A percentile compares a stretch with the other conserved stretches of the same genome.
phyloP scores from a whole-genome alignment of 2,797 vertebrate genomes.

The Sebastes kiyomatsui region DNA sequence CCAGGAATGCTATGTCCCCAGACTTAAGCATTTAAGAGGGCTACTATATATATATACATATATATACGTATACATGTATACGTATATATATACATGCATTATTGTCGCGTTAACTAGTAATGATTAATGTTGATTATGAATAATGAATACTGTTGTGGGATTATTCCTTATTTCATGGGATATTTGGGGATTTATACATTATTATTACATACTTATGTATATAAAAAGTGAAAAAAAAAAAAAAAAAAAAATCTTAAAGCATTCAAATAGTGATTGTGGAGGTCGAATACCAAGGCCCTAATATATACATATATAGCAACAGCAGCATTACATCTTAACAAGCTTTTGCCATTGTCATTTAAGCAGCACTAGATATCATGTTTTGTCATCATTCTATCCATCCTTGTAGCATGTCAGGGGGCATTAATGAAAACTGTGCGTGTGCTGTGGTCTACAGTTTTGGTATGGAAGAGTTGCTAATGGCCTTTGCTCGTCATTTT shows the following conservation, averaged over 20 bases:
- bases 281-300: accelerated
- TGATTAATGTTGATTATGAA: no score
- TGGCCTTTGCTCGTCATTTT: constrained; percentile 42
- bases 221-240: no score
- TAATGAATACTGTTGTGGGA: no score
- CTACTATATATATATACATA: not conserved
- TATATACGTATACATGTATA: no score
- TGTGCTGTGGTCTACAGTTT: constrained; percentile 23
- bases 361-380: not conserved
- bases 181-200: no score
- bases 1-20: constrained; percentile 59
- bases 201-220: no score
- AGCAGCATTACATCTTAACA: not conserved
- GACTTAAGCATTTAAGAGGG: constrained; percentile 33
- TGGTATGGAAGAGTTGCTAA: constrained; percentile 25
- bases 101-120: no score
- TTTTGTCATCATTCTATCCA: not conserved
- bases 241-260: no score
- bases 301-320: no score
- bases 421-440: constrained; percentile 7
- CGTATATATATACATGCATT: no score
- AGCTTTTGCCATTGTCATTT: constrained; percentile 1
- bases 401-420: not conserved
- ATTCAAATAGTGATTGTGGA: no score
- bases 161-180: no score